Percentiles rank a stretch among this genome's conserved stretches.
These are phyloP conservation scores for Drosophila pallidifrons DNA, from an alignment of 1,140 invertebrate species.

Conservation along the genomic window DNA sequence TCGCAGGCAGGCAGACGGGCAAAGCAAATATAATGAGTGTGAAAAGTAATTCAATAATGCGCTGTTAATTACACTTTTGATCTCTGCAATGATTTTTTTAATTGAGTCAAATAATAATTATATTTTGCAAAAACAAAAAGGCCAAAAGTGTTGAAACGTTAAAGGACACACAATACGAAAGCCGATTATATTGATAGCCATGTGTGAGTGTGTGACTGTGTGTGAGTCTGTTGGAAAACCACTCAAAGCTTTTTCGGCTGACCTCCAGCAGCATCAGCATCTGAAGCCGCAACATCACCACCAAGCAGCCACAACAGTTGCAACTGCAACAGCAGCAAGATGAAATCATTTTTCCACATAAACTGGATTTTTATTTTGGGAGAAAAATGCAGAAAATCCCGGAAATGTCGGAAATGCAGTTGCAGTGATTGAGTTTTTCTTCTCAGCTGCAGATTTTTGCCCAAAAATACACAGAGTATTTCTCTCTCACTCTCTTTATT, in stretches of 20 bases:
- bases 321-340: not conserved
- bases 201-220: not conserved
- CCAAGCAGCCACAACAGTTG: not conserved
- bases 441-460: not conserved
- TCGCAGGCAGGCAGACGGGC: not conserved
- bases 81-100: constrained; percentile 53
- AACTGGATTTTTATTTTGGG: constrained; percentile 2
- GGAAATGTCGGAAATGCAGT: constrained; percentile 32
- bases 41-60: constrained; percentile 57
- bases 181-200: constrained; percentile 33
- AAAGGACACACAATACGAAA: constrained; percentile 25
- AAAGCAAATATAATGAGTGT: constrained; percentile 37
- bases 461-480: not conserved
- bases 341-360: constrained; percentile 19
- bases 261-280: constrained; percentile 14
- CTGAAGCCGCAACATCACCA: not conserved
- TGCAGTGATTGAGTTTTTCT: constrained; percentile 30
- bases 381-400: constrained; percentile 22
- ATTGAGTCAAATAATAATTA: constrained; percentile 41
- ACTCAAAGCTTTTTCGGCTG: constrained; percentile 15
- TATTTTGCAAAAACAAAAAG: constrained; percentile 19
- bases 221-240: not conserved
- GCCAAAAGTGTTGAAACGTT: constrained; percentile 23
- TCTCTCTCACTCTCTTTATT: not conserved
- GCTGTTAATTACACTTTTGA: constrained; percentile 59